phyloP scores from a whole-genome alignment of 2,888 invertebrate genomes.

The Phytoseiulus persimilis region DNA sequence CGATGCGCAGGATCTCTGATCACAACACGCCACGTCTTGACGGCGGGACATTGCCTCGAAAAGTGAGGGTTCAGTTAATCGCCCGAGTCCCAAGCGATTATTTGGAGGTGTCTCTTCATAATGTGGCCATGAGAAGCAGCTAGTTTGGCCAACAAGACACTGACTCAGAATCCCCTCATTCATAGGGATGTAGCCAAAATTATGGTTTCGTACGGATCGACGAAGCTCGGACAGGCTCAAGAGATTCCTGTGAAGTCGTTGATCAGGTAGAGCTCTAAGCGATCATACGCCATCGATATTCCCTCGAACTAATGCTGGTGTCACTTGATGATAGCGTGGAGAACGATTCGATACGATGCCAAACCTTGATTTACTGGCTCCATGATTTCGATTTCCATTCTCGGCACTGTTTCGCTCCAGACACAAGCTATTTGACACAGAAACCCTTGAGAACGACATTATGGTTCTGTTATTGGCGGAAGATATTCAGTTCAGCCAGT shows the following conservation, averaged over 20 bases:
- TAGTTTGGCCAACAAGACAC: no score
- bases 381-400: neutral
- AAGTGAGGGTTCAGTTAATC: neutral
- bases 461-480: conserved; percentile 16
- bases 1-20: conserved; percentile 24
- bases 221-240: neutral
- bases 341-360: no score
- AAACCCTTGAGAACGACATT: neutral
- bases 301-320: no score
- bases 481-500: neutral
- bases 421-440: conserved; percentile 6
- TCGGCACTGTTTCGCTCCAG: neutral
- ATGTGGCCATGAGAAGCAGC: no score
- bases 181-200: neutral
- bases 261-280: neutral
- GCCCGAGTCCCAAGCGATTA: neutral
- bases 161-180: neutral
- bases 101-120: no score
- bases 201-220: neutral
- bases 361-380: no score
- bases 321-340: no score
- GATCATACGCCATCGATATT: neutral
- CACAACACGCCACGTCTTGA: neutral
- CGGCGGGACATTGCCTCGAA: conserved; percentile 17
- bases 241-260: neutral